Base-by-base conservation (phyloP, 2,797 vertebrate genomes). In the Leptoclinus maculatus region DNA sequence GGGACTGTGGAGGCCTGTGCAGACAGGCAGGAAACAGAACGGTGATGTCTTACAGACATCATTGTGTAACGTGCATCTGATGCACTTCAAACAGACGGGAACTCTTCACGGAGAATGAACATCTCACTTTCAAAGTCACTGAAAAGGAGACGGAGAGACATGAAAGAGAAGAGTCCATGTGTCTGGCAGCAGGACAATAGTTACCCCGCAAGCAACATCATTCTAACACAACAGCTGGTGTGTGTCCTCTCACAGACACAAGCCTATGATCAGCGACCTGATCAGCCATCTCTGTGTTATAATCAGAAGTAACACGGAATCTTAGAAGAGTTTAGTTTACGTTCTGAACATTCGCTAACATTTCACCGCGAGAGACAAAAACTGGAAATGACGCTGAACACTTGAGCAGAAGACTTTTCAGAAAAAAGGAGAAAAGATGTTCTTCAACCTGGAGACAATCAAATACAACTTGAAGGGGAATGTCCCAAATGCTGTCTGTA, bases 1-100 rank as follows among this genome's bases (percentile, higher is more conserved):
- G 78, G 84, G 83, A 88, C 77, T 39, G 76, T 0, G 38, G 70
- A 72, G 67, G 71, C 82, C 66, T 86, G 83, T 39, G 41, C 25
- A 64, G 68, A 76, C 88, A 87, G 66, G 87, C 76, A 76, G 43
- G 49, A 53, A n/a, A 60, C 70, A 29, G 43, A 16, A 47, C 27
- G 45, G 64, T 68, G 59, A 83, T 76, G 39, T 68, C 66, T 85
- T 54, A 60, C 83, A 88, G 85, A 76, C 66, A 39, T 1, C 5
- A 58, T 80, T 87, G 83, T 32, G 21, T 74, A 77, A 89, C 39
- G 67, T 71, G 77, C 51, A 43, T 57, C 32, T 79, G 80, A 77
- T 1, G 41, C 23, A 72, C 54, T 77, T 85, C 74, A 88, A 82
- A 83, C 3, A 45, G 34, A 27, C 1, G 13, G 5, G 27, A 43